Conservation (phyloP, 2,888 invertebrate species). For the Drosophila helvetica region DNA sequence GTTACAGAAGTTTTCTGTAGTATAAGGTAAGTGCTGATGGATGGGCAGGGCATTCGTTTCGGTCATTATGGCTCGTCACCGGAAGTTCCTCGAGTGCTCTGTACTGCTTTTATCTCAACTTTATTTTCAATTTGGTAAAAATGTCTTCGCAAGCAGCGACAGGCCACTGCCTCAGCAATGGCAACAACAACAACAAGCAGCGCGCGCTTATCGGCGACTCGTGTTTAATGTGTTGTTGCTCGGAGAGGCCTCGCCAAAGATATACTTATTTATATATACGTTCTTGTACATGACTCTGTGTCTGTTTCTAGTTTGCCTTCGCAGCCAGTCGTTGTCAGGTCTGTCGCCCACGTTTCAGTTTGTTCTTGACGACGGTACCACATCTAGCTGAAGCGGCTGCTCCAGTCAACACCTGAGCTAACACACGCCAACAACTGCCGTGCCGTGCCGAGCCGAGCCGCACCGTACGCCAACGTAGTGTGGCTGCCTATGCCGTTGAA, state of each 20-base stretch:
- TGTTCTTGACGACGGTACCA: background rate
- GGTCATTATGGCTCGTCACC: background rate
- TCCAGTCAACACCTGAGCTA: slow-evolving; percentile 10
- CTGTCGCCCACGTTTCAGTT: slow-evolving; percentile 5
- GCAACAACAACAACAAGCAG: background rate
- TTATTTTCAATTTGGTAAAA: slow-evolving; percentile 1
- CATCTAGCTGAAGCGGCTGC: background rate
- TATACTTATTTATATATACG: background rate
- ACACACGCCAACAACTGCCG: background rate
- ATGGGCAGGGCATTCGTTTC: background rate
- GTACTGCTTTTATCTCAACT: slow-evolving; percentile 13
- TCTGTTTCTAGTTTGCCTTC: slow-evolving; percentile 6
- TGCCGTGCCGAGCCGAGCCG: background rate
- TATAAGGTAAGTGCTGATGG: too few species aligned
- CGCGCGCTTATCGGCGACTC: background rate
- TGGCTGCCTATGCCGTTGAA: slow-evolving; percentile 12
- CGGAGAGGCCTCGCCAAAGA: background rate
- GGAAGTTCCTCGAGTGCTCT: slow-evolving; percentile 9
- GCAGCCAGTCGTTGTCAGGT: slow-evolving; percentile 4
- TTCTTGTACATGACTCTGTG: slow-evolving; percentile 9
- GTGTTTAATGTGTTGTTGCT: background rate
- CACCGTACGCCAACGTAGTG: background rate
- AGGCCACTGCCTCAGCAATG: background rate
- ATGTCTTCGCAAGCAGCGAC: slow-evolving; percentile 1
- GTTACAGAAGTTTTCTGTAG: too few species aligned